These are phyloP conservation scores for Armadillidium nasatum DNA, from an alignment of 1,140 invertebrate species.

Conservation along the genomic window DNA sequence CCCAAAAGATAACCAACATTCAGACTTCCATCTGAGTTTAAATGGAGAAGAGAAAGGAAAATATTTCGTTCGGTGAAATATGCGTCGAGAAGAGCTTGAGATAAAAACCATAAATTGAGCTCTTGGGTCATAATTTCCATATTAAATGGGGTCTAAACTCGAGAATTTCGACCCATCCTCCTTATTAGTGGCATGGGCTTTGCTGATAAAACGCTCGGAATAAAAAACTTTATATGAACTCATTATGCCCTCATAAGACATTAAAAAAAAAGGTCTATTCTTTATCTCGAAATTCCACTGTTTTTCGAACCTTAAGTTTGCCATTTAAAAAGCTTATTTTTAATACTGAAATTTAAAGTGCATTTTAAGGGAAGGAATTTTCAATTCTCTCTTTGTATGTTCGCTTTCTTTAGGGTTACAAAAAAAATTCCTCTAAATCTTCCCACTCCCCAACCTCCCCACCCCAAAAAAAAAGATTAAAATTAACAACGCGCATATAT, in stretches of 20 bases:
- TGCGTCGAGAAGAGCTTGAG: not conserved
- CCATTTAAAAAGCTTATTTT: conserved; percentile 2
- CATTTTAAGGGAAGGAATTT: not conserved
- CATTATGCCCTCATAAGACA: conserved; percentile 4
- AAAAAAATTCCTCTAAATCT: no score
- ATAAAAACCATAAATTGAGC: conserved; percentile 9
- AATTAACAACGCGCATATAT: no score
- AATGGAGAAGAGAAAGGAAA: not conserved
- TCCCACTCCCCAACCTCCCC: no score
- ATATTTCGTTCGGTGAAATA: conserved; percentile 1
- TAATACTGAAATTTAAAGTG: not conserved
- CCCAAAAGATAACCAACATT: not conserved
- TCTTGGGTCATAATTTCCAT: conserved; percentile 8
- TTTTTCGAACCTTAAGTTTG: not conserved
- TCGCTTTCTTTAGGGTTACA: no score
- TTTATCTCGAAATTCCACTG: not conserved
- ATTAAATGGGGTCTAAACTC: not conserved
- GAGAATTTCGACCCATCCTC: not conserved
- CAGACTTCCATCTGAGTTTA: conserved; percentile 3
- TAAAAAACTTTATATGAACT: conserved; percentile 1
- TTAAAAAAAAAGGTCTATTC: not conserved
- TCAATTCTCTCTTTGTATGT: no score
- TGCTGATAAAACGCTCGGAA: not conserved
- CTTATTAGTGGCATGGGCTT: conserved; percentile 3
- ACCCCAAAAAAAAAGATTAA: no score